phyloP scores from a whole-genome alignment of 2,888 invertebrate species.

The Acrobeloides nanus region DNA sequence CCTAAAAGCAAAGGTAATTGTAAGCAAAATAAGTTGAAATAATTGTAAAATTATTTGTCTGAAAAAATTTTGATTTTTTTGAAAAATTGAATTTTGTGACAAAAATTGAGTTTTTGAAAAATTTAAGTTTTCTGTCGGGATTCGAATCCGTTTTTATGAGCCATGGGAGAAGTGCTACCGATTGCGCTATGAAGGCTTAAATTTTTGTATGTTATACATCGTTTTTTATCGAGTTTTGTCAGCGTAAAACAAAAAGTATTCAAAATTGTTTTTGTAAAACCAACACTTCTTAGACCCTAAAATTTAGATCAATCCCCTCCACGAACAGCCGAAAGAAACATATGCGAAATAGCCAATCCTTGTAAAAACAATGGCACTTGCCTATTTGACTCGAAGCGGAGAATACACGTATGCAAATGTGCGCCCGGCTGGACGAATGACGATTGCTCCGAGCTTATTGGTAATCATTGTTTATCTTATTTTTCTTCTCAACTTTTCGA shows the following conservation, averaged over 20 bases:
- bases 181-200: too few species aligned
- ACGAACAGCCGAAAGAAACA: conserved; percentile 8
- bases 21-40: too few species aligned
- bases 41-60: too few species aligned
- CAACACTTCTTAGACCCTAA: background rate
- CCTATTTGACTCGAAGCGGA: conserved; percentile 36
- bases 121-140: too few species aligned
- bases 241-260: background rate
- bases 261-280: background rate
- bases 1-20: too few species aligned
- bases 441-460: conserved; percentile 39
- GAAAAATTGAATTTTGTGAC: too few species aligned
- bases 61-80: too few species aligned
- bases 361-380: conserved; percentile 48
- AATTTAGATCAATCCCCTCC: background rate
- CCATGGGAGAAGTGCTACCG: too few species aligned
- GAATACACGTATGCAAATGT: conserved; percentile 44
- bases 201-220: too few species aligned
- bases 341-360: conserved; percentile 39
- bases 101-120: too few species aligned
- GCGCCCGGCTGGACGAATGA: conserved; percentile 37
- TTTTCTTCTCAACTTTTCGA: conserved; percentile 11
- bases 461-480: conserved; percentile 19
- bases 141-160: too few species aligned
- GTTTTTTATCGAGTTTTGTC: too few species aligned